Evolutionary conservation across 1,140 invertebrate genomes (phyloP).

Genomic region (Nephotettix cincticeps): DNA sequence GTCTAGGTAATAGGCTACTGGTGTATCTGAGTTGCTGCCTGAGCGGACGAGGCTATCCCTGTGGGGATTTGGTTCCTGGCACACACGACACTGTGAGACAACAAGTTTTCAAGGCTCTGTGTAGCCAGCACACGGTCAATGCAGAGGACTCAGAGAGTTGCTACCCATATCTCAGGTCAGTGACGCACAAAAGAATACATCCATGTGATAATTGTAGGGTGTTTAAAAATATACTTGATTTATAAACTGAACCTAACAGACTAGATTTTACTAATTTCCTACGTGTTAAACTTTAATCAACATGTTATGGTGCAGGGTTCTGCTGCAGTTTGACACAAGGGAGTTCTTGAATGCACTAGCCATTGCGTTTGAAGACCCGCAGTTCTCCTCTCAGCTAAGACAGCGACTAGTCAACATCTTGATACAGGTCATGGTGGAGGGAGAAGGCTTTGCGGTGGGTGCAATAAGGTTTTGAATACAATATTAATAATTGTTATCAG

Average conservation of each 20-base stretch:
- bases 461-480: too few species aligned
- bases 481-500: too few species aligned
- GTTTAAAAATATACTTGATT: too few species aligned
- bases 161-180: constrained; percentile 70
- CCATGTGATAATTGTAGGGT: too few species aligned
- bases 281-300: too few species aligned
- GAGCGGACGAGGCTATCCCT: constrained; percentile 86
- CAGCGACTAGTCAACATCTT: constrained; percentile 81
- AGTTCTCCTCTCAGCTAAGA: constrained; percentile 69
- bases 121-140: constrained; percentile 63
- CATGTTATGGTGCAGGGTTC: too few species aligned
- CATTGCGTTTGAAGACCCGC: constrained; percentile 83
- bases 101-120: constrained; percentile 56
- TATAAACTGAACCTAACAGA: too few species aligned
- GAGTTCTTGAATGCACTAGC: constrained; percentile 90
- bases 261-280: too few species aligned
- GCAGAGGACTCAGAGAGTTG: constrained; percentile 63
- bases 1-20: constrained; percentile 84
- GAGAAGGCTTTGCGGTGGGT: constrained; percentile 61
- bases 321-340: constrained; percentile 82
- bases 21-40: constrained; percentile 93
- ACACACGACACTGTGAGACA: constrained; percentile 70
- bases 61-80: constrained; percentile 69
- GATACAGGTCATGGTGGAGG: constrained; percentile 68
- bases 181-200: too few species aligned